Conservation (phyloP, 2,888 invertebrate genomes). For the Sympetrum striolatum region DNA sequence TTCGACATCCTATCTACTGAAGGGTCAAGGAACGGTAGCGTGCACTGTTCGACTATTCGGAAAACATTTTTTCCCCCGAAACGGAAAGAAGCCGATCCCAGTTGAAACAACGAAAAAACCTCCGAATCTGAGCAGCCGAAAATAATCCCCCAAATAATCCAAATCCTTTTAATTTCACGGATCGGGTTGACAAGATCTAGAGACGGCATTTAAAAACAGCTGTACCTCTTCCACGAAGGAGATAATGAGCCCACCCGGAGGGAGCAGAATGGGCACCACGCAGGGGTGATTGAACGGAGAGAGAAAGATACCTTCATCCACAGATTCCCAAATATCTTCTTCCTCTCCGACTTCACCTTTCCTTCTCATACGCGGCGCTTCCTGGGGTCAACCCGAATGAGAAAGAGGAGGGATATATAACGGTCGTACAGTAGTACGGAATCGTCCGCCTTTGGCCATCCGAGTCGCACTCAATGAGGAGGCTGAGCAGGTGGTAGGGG, state of each 20-base stretch:
- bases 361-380: background rate
- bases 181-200: background rate
- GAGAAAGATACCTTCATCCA: background rate
- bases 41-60: background rate
- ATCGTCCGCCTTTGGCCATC: slow-evolving; percentile 33
- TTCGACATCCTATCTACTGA: background rate
- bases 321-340: slow-evolving; percentile 34
- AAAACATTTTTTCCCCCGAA: no score
- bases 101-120: no score
- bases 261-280: background rate
- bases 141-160: no score
- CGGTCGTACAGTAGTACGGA: background rate
- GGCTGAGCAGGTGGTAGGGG: background rate
- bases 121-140: no score
- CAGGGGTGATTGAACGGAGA: background rate
- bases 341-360: background rate
- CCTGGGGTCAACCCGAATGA: slow-evolving; percentile 40
- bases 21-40: background rate
- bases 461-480: background rate
- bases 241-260: background rate
- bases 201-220: background rate
- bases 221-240: background rate
- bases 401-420: background rate
- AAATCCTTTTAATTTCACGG: background rate
- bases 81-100: no score